These are phyloP conservation scores for Chydorus sphaericus DNA, from an alignment of 2,888 invertebrate genomes.

Conservation along the genomic window DNA sequence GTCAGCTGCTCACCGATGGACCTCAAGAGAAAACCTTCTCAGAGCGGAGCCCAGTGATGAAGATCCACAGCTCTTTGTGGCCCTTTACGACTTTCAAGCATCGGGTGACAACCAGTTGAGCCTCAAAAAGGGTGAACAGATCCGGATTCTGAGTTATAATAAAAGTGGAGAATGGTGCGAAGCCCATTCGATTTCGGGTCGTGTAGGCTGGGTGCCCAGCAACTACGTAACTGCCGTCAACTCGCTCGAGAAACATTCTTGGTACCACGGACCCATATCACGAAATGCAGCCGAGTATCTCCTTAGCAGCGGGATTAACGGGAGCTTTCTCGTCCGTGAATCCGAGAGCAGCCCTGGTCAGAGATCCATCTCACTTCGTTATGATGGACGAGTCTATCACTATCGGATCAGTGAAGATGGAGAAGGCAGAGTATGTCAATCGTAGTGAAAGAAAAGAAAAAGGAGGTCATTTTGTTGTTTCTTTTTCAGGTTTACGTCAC, in stretches of 20 bases:
- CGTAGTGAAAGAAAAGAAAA: too few species aligned
- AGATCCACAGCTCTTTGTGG: conserved; percentile 91
- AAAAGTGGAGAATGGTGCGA: conserved; percentile 99
- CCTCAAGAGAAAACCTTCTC: conserved; percentile 87
- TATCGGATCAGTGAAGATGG: conserved; percentile 90
- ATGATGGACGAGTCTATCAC: conserved; percentile 95
- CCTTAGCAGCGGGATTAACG: conserved; percentile 95
- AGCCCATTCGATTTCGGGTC: conserved; percentile 75
- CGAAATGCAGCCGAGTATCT: conserved; percentile 96
- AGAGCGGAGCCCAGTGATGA: conserved; percentile 60
- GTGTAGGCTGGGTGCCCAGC: conserved; percentile 97
- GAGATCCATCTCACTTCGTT: conserved; percentile 42
- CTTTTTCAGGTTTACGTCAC: conserved; percentile 62
- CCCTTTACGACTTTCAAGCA: conserved; percentile 95
- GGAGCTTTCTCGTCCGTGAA: conserved; percentile 94
- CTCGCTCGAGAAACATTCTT: conserved; percentile 95
- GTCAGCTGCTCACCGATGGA: conserved; percentile 57
- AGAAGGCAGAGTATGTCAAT: conserved; percentile 63
- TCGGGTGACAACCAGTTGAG: conserved; percentile 95
- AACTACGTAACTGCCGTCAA: conserved; percentile 97
- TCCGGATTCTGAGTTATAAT: conserved; percentile 92
- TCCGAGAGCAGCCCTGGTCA: conserved; percentile 83
- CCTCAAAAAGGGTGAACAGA: conserved; percentile 92
- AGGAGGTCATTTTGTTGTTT: conserved; percentile 8
- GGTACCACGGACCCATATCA: conserved; percentile 86